A percentile compares a stretch with the other conserved stretches of the same genome.
Conservation (phyloP, 2,113 vertebrate species). For the Rhinolophus sinicus region DNA sequence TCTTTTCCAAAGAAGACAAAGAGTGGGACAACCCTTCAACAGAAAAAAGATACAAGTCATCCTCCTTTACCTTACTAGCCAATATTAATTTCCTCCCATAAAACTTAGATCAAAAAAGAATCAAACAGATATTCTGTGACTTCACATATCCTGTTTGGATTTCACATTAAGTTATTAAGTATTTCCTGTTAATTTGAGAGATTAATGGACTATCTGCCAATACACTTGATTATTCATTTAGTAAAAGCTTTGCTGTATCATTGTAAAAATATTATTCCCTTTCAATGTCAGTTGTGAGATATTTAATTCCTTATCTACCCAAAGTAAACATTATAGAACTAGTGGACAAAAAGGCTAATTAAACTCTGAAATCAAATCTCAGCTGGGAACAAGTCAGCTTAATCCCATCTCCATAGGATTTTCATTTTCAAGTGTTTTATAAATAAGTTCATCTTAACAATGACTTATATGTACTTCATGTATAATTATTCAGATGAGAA, state of each 20-base stretch:
- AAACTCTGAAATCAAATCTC: constrained; percentile 57
- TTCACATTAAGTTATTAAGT: constrained; percentile 8
- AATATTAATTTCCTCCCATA: constrained; percentile 38
- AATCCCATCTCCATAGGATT: background rate
- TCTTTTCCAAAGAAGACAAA: background rate
- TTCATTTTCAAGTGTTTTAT: constrained; percentile 37
- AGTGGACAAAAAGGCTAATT: constrained; percentile 33
- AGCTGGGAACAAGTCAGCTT: background rate
- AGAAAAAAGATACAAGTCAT: background rate
- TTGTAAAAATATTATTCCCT: background rate
- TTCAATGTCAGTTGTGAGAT: constrained; percentile 30
- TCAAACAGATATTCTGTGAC: background rate
- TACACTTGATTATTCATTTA: constrained; percentile 24
- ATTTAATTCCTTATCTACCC: constrained; percentile 32
- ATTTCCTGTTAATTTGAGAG: constrained; percentile 41
- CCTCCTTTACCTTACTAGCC: constrained; percentile 3
- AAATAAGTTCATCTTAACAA: constrained; percentile 3
- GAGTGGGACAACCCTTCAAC: background rate
- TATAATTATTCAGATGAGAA: constrained; percentile 14
- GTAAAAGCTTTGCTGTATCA: constrained; percentile 39
- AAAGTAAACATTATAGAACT: constrained; percentile 45
- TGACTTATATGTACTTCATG: background rate
- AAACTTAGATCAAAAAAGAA: constrained; percentile 1
- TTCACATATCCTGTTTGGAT: background rate
- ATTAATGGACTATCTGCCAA: constrained; percentile 24